Conservation (phyloP, 2,888 invertebrate genomes). For the Ophion ellenae region DNA sequence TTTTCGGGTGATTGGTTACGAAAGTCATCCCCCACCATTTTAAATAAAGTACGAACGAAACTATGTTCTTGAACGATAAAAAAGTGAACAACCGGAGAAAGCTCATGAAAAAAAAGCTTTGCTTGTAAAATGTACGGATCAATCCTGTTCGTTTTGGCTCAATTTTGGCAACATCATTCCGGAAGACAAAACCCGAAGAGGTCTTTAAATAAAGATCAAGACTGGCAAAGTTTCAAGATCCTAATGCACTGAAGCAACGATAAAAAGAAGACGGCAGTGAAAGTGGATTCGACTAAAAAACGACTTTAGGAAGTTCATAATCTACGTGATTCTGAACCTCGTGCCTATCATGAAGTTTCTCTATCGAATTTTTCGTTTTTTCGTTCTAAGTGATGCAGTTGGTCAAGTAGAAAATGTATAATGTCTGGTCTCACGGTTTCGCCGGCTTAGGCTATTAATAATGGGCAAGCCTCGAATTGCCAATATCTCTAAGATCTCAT, state of each 20-base stretch:
- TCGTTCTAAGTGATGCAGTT: neutral
- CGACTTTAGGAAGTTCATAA: no score
- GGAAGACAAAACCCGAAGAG: neutral
- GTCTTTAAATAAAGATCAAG: neutral
- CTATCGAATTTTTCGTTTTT: neutral
- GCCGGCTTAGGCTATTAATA: neutral
- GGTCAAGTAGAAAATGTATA: neutral
- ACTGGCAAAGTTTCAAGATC: neutral
- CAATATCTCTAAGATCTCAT: conserved; percentile 4
- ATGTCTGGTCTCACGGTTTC: neutral
- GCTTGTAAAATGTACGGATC: neutral
- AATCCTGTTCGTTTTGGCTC: neutral
- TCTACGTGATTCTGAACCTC: neutral
- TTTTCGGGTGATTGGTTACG: neutral
- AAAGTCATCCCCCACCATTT: neutral
- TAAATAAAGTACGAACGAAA: neutral
- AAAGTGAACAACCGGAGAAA: neutral
- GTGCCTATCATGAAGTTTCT: neutral
- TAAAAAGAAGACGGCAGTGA: neutral
- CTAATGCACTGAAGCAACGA: neutral
- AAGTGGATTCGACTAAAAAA: neutral
- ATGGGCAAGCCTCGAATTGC: neutral
- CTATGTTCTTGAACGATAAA: neutral
- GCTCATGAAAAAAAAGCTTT: neutral
- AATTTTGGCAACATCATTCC: neutral